A percentile compares a stretch with the other conserved stretches of the same genome.
phyloP scores from a whole-genome alignment of 2,797 vertebrate genomes.

The Podarcis lilfordi region DNA sequence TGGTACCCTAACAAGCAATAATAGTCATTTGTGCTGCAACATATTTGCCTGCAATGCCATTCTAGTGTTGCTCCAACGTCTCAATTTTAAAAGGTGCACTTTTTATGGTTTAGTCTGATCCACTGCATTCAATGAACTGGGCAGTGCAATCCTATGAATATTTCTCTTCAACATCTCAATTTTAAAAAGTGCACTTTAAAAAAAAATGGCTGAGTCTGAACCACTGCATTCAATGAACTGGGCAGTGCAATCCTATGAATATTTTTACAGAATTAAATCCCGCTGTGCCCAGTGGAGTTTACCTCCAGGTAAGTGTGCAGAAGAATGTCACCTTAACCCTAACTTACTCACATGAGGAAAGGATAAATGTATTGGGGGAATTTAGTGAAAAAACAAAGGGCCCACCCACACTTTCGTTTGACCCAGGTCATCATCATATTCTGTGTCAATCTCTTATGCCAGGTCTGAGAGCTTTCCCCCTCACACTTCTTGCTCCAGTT shows the following conservation, averaged over 20 bases:
- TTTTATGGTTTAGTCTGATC: not conserved
- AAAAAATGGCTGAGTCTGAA: not conserved
- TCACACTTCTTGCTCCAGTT: too few relatives aligned
- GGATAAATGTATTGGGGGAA: too few relatives aligned
- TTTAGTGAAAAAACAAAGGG: too few relatives aligned
- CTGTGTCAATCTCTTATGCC: too few relatives aligned
- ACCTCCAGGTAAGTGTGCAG: not conserved
- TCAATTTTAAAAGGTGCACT: not conserved
- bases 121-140: not conserved
- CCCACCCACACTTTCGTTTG: too few relatives aligned
- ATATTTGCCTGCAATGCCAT: not conserved
- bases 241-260: not conserved
- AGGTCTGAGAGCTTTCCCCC: too few relatives aligned
- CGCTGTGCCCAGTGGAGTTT: not conserved
- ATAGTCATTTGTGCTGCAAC: not conserved
- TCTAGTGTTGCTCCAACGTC: not conserved
- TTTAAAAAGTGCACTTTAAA: not conserved
- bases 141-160: not conserved
- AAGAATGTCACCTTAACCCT: not conserved
- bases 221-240: not conserved
- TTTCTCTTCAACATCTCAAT: not conserved
- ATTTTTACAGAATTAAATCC: not conserved
- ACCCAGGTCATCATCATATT: too few relatives aligned
- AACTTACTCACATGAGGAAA: too few relatives aligned
- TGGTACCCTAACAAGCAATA: not conserved